phyloP scores from a whole-genome alignment of 2,888 invertebrate genomes.

The Ypsolopha scabrella region DNA sequence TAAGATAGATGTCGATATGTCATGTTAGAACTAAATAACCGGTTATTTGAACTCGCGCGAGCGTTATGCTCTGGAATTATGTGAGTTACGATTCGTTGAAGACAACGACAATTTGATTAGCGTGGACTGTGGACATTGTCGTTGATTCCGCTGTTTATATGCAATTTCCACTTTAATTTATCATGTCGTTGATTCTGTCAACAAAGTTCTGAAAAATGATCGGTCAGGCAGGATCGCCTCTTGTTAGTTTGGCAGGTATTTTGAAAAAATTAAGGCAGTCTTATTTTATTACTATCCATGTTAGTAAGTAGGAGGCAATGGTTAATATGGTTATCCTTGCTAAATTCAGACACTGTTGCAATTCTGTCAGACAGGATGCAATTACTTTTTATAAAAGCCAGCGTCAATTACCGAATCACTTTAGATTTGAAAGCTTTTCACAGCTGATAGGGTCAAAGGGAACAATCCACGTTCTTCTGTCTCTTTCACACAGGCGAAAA shows the following conservation, averaged over 20 bases:
- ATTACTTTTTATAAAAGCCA: neutral
- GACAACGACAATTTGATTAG: neutral
- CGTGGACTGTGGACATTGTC: neutral
- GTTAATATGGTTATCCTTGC: too few relatives aligned
- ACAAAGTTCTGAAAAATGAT: too few relatives aligned
- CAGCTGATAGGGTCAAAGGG: constrained; percentile 26
- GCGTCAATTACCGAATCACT: neutral
- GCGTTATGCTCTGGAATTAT: constrained; percentile 31
- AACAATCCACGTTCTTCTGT: constrained; percentile 29
- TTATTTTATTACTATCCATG: neutral
- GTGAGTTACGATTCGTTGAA: constrained; percentile 16
- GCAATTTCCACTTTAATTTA: neutral
- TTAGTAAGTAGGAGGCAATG: too few relatives aligned
- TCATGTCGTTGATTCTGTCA: neutral
- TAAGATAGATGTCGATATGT: neutral
- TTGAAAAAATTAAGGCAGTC: too few relatives aligned
- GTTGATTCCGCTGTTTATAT: neutral
- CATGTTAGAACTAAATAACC: constrained; percentile 29
- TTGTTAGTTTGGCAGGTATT: too few relatives aligned
- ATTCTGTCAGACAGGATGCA: too few relatives aligned
- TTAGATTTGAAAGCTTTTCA: constrained; percentile 20
- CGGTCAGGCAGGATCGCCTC: too few relatives aligned
- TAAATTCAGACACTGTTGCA: too few relatives aligned
- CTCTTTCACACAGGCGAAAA: constrained; percentile 35
- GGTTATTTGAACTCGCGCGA: constrained; percentile 32